Evolutionary conservation across 2,113 vertebrate genomes (phyloP).

Genomic region (Phyllostomus discolor): DNA sequence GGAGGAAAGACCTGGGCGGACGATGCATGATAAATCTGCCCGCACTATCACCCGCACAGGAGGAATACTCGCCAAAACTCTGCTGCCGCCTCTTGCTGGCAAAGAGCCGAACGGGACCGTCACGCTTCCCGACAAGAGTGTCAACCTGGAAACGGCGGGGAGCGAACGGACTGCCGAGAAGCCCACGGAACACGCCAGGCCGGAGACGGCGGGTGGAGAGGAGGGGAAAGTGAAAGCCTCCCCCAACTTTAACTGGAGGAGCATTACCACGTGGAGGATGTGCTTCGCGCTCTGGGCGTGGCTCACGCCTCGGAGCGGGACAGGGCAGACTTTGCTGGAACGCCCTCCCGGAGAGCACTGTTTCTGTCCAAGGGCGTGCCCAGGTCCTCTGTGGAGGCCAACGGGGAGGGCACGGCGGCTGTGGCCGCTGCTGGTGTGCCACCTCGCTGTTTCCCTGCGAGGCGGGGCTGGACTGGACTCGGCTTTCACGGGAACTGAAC

Average conservation of each 20-base stretch:
- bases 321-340: slow-evolving; percentile 84
- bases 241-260: slow-evolving; percentile 89
- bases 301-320: slow-evolving; percentile 69
- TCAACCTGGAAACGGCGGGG: slow-evolving; percentile 80
- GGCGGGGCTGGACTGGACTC: too few species aligned
- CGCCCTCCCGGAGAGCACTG: slow-evolving; percentile 81
- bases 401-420: slow-evolving; percentile 92
- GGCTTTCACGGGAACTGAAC: too few species aligned
- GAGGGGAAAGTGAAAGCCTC: slow-evolving; percentile 74
- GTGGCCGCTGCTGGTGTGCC: slow-evolving; percentile 83
- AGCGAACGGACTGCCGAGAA: slow-evolving; percentile 82
- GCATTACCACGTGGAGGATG: slow-evolving; percentile 77
- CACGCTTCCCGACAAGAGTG: slow-evolving; percentile 84
- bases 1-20: slow-evolving; percentile 83
- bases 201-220: slow-evolving; percentile 76
- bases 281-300: slow-evolving; percentile 87
- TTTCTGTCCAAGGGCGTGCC: slow-evolving; percentile 88
- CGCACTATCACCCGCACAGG: slow-evolving; percentile 79
- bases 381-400: slow-evolving; percentile 92
- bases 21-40: slow-evolving; percentile 83
- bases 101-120: slow-evolving; percentile 91
- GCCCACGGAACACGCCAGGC: slow-evolving; percentile 82
- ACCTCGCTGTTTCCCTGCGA: slow-evolving; percentile 72
- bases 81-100: slow-evolving; percentile 87
- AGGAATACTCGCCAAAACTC: slow-evolving; percentile 81